Evolutionary conservation across 2,113 vertebrate species (phyloP).

Genomic region (Tamias sibiricus): DNA sequence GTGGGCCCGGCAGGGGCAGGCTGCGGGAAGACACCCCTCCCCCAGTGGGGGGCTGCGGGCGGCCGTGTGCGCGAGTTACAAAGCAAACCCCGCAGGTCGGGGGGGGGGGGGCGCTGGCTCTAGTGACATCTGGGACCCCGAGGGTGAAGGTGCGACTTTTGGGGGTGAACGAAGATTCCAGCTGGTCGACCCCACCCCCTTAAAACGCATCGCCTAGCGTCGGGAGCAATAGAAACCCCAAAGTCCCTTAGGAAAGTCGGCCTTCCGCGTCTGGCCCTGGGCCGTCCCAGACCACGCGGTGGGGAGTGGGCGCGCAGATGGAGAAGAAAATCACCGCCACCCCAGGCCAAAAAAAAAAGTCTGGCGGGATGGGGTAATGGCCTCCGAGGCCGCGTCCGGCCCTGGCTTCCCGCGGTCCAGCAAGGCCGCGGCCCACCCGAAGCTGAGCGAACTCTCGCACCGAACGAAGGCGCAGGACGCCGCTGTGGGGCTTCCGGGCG

Average conservation of each 20-base stretch:
- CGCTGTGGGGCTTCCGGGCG: background rate
- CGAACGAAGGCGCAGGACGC: background rate
- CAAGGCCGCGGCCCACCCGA: constrained; percentile 26
- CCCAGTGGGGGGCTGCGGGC: background rate
- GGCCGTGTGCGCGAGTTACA: background rate
- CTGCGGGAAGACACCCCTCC: background rate
- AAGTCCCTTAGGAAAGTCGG: background rate
- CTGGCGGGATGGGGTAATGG: background rate
- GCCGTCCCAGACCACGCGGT: background rate
- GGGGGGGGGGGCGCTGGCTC: background rate
- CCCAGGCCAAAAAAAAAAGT: background rate
- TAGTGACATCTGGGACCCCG: too few relatives aligned
- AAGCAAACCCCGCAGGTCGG: background rate
- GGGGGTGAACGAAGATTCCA: too few relatives aligned
- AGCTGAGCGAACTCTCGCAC: background rate
- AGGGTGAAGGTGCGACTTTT: background rate
- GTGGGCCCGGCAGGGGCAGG: accelerated
- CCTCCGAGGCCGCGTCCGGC: constrained; percentile 56
- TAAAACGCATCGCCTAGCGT: background rate
- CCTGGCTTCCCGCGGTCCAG: background rate
- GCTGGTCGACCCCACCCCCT: background rate
- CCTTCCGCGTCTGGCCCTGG: background rate
- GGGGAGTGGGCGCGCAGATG: constrained; percentile 53
- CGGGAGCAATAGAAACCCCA: background rate
- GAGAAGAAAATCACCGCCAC: constrained; percentile 5